These are phyloP conservation scores for human DNA, from an alignment of 2,113 vertebrate genomes.

Conservation along the genomic window DNA sequence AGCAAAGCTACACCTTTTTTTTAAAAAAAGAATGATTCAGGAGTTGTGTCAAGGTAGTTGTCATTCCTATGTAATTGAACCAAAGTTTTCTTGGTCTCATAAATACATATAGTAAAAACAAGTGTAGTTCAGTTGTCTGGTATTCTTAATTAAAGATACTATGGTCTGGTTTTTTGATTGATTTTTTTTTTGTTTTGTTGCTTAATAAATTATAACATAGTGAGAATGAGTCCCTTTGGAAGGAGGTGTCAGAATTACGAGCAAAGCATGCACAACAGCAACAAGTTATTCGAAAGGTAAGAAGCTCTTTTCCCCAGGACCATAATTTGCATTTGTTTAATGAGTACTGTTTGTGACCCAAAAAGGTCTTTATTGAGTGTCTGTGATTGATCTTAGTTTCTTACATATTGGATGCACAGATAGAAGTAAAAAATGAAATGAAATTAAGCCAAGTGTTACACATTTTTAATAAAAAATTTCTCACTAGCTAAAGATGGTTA, in stretches of 20 bases:
- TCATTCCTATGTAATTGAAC: background rate
- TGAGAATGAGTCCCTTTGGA: constrained; percentile 97
- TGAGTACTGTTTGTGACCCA: background rate
- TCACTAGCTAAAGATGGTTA: background rate
- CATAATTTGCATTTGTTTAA: background rate
- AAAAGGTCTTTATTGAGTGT: background rate
- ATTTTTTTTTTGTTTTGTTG: background rate
- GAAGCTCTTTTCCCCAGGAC: background rate
- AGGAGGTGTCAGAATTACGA: constrained; percentile 94
- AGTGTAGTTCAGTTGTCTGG: background rate
- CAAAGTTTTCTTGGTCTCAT: background rate
- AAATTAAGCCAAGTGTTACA: background rate
- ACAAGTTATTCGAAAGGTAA: constrained; percentile 96
- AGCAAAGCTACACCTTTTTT: too few relatives aligned
- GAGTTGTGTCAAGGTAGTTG: constrained; percentile 5
- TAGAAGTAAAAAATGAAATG: constrained; percentile 24
- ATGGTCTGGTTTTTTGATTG: background rate
- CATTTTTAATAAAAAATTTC: constrained; percentile 4
- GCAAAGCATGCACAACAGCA: constrained; percentile 96
- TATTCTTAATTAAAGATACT: background rate
- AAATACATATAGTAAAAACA: constrained; percentile 18
- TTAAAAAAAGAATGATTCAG: background rate
- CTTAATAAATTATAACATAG: constrained; percentile 81
- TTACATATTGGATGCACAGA: background rate
- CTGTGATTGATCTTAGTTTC: constrained; percentile 2